Evolutionary conservation across 2,113 vertebrate species (phyloP), one percentile per base, ranked within the genome.

Genomic region (Kryptolebias marmoratus): DNA sequence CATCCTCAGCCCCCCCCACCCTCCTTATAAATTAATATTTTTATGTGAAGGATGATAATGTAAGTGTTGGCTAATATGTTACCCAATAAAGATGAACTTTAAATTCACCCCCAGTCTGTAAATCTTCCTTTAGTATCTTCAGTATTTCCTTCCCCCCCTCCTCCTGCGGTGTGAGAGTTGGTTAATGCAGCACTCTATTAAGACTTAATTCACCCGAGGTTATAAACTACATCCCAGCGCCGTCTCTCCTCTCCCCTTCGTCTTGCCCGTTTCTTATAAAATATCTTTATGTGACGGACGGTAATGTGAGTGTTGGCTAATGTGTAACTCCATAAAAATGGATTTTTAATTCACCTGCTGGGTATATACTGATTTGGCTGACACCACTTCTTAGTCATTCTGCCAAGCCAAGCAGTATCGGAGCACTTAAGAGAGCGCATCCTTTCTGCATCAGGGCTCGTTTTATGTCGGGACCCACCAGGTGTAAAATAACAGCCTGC

Each of bases 241-340:
- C 42, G 45, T 66, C 48, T 42, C 16, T 16, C 32, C 56, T 47
- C 63, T 45, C 28, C 12, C 27, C 27, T 22, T 22, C 57, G 13
- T 57, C 77, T 62, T 36, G 3, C 47, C 54, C 59, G 0, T 64
- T 78, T 67, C 81, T 80, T 64, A 27, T 72, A 63, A 80, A 75
- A 45, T 73, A 83, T 80, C 71, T 91, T 88, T 86, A 90, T 84
- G 82, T 83, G 80, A 82, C 44, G 62, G 77, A 76, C 73, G 80
- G 56, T 90, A 91, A 91, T 88, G 86, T 87, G 88, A 91, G 84
- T 82, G 77, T 85, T 88, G 87, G 90, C 87, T 87, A 85, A 87
- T 88, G 83, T 73, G 80, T 81, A 71, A 69, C 82, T 73, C 85
- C 73, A 86, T 88, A 88, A 90, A 90, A 84, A 91, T 87, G 81